Evolutionary conservation across 2,888 invertebrate genomes (phyloP).

Genomic region (Trachelus tabidus): DNA sequence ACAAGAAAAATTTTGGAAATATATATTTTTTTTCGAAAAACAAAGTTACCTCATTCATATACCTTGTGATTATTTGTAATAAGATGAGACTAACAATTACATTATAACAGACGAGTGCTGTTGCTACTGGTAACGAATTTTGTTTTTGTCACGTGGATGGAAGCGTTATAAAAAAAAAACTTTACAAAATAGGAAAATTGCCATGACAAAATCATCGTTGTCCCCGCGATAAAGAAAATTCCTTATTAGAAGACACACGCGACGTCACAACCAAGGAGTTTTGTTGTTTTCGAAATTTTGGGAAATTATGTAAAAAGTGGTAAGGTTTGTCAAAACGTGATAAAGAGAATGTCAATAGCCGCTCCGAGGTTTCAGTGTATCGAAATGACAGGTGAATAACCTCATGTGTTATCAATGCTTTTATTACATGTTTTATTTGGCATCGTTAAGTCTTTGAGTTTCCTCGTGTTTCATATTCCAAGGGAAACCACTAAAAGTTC

Average conservation of each 20-base stretch:
- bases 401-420: background rate
- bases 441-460: background rate
- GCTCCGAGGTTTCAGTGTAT: background rate
- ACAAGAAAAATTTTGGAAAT: background rate
- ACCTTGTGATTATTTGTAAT: background rate
- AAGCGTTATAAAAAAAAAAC: background rate
- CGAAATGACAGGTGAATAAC: background rate
- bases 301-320: background rate
- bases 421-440: background rate
- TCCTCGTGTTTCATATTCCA: background rate
- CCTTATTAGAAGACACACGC: background rate
- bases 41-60: background rate
- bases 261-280: background rate
- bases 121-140: background rate
- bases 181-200: background rate
- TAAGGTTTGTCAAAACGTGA: background rate
- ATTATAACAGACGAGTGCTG: background rate
- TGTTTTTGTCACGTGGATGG: background rate
- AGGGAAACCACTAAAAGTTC: background rate
- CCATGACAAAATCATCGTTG: background rate
- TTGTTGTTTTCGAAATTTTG: background rate
- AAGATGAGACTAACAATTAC: background rate
- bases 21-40: background rate
- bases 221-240: background rate
- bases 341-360: background rate